Base-by-base conservation (phyloP, 2,888 invertebrate species). In the Coleophora flavipennella region DNA sequence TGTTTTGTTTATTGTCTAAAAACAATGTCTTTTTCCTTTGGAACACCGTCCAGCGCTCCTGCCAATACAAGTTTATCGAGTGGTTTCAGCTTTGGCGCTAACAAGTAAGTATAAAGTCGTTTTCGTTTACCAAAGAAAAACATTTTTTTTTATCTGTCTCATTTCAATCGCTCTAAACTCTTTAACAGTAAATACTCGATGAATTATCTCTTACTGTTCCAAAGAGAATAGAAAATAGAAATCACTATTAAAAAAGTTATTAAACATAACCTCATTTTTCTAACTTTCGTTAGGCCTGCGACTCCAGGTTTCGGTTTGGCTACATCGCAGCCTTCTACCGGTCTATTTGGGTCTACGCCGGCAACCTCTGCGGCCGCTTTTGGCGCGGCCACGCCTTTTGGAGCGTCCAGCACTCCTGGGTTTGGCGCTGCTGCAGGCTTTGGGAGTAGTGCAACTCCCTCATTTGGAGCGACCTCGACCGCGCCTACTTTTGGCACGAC, bases 21-120 rank as follows among this genome's bases (percentile, higher is more conserved):
- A 29, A 29, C 4, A 28, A 81, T 84, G 83, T 75, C 81, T 38
- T 83, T 85, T 64, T 72, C 77, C 4, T 85, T 85, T 45, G 78
- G 78, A 31, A 67, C 80, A 37, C 80, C 85, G 13, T 67, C 83
- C n/a, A 83, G 83, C 59, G 83, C 85, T 35, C 83, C 84, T 14
- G 81, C 83, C n/a, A 66, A 71, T 14, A 59, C 74, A 31, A 69
- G 70, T 1, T 67, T 79, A 14, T 44, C 68, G 3, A 62, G 67
- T 26, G 78, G 85, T 11, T 86, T 86, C 43, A 78, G 66, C 59
- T 85, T 85, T 61, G 83, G 79, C 46, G 77, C 73, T 48, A 76
- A 70, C 56, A 85, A 84, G 84, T 85, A 64, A 70, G 70, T 66
- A 35, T 66, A 35, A 12, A 44, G 6, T 33, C 12, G 28, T 41